Evolutionary conservation across 2,797 vertebrate species (phyloP).

Genomic region (Acanthopagrus latus): DNA sequence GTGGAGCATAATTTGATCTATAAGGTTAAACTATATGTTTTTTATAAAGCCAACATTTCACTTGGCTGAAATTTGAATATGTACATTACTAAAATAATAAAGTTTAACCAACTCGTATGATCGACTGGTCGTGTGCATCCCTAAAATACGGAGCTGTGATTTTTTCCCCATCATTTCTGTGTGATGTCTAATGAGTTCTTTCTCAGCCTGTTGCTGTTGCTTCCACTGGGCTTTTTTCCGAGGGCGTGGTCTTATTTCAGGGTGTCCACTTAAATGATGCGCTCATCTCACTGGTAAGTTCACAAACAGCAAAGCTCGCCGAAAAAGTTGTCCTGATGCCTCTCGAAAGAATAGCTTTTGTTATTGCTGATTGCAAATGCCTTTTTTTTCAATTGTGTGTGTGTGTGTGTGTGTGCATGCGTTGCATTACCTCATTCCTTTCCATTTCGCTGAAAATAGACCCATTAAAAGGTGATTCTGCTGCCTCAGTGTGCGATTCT

Average conservation of each 20-base stretch:
- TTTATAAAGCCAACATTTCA: no score
- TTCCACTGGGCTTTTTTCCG: not conserved
- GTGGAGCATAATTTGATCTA: no score
- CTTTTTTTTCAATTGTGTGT: conserved; percentile 26
- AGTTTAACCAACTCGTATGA: no score
- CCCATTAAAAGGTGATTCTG: conserved; percentile 78
- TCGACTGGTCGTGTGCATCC: no score
- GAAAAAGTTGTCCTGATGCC: conserved; percentile 13
- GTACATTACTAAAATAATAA: no score
- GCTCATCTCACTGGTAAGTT: conserved; percentile 8
- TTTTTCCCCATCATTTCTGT: no score
- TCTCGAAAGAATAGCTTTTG: not conserved
- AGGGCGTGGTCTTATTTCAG: not conserved
- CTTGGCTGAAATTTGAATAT: no score
- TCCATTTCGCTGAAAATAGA: conserved; percentile 70
- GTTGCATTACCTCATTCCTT: conserved; percentile 51
- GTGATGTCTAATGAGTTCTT: no score
- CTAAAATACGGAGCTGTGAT: no score
- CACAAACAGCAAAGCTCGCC: not conserved
- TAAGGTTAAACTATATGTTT: no score
- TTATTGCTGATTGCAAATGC: conserved; percentile 33
- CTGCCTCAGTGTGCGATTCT: conserved; percentile 70
- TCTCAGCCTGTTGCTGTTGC: no score
- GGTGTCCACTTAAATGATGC: not conserved
- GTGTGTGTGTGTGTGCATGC: conserved; percentile 20